phyloP scores from a whole-genome alignment of 1,140 invertebrate genomes.

The Choristoneura fumiferana region DNA sequence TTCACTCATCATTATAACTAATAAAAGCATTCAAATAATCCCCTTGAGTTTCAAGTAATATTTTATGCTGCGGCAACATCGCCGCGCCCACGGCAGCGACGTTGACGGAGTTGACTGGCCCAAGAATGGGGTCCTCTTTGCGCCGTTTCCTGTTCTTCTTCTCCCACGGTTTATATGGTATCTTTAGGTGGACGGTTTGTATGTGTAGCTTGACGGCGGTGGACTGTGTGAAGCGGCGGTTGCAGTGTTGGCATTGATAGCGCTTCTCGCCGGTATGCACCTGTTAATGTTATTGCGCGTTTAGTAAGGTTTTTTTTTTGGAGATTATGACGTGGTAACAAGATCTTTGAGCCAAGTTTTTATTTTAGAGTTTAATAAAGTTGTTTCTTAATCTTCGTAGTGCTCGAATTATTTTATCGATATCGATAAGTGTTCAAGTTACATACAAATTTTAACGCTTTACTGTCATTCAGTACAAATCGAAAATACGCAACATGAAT shows the following conservation, averaged over 20 bases:
- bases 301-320: too few species aligned
- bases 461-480: too few species aligned
- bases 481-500: too few species aligned
- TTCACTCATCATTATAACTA: constrained; percentile 50
- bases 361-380: too few species aligned
- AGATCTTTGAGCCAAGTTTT: too few species aligned
- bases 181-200: constrained; percentile 69
- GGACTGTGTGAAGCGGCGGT: constrained; percentile 66
- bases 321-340: too few species aligned
- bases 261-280: constrained; percentile 67
- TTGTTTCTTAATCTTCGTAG: too few species aligned
- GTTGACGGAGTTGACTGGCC: constrained; percentile 1
- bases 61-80: constrained; percentile 28
- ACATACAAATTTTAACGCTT: too few species aligned
- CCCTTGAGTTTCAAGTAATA: constrained; percentile 34
- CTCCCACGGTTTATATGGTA: constrained; percentile 69
- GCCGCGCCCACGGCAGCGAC: constrained; percentile 7
- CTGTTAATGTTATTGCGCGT: constrained; percentile 25
- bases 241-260: constrained; percentile 64
- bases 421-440: too few species aligned
- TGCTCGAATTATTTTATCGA: too few species aligned
- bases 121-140: constrained; percentile 31
- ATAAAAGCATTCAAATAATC: constrained; percentile 69
- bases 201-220: constrained; percentile 68
- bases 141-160: constrained; percentile 67